Percentiles rank a stretch among this genome's conserved stretches.
Conservation (phyloP, 1,140 invertebrate species). For the Drosophila tani region DNA sequence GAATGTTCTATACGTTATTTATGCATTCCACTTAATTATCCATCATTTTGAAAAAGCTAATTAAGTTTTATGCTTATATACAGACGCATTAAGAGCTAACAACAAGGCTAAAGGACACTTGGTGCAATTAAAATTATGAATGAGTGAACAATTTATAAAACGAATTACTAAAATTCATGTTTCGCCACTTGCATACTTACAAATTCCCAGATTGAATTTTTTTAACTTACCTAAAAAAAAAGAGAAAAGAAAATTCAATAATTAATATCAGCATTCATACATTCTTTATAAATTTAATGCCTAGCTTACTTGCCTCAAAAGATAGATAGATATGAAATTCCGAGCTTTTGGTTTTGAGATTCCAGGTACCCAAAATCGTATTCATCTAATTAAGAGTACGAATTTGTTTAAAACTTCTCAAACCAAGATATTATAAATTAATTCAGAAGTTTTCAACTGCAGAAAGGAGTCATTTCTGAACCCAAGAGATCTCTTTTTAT, state of each 20-base stretch:
- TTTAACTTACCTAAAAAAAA: conserved; percentile 52
- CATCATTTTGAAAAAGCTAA: conserved; percentile 50
- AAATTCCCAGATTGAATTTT: too few relatives aligned
- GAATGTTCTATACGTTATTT: conserved; percentile 39
- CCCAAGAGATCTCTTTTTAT: too few relatives aligned
- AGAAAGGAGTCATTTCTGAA: too few relatives aligned
- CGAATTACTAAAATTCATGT: background rate
- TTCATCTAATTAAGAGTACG: too few relatives aligned
- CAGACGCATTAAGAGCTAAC: conserved; percentile 6
- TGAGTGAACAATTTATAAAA: background rate
- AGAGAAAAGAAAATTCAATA: background rate
- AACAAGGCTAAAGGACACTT: conserved; percentile 11
- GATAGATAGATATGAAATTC: too few relatives aligned
- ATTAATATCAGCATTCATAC: background rate
- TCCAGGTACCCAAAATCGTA: too few relatives aligned
- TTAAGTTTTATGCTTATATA: conserved; percentile 41
- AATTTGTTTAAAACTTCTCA: too few relatives aligned
- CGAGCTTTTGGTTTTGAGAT: too few relatives aligned
- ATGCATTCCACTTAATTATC: conserved; percentile 52
- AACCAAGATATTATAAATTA: too few relatives aligned
- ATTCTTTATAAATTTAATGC: too few relatives aligned
- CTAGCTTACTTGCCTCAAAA: too few relatives aligned
- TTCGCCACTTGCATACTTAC: conserved; percentile 8
- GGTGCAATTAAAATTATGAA: conserved; percentile 35
- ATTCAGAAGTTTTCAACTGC: too few relatives aligned